Evolutionary conservation across 2,113 vertebrate species (phyloP).

Genomic region (Menura novaehollandiae): DNA sequence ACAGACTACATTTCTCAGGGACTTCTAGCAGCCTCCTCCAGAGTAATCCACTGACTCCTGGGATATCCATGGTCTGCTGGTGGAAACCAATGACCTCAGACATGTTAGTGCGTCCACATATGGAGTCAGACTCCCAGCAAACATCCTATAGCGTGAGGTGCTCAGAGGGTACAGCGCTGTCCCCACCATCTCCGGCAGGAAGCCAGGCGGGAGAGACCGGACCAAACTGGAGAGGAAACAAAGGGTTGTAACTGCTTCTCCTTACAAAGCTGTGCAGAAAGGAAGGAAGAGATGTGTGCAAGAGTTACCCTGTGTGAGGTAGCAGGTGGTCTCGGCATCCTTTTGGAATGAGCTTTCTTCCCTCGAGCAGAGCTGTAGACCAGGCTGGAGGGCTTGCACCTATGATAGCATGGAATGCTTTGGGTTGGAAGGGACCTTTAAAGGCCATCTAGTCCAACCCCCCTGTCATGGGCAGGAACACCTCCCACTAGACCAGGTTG

Average conservation of each 20-base stretch:
- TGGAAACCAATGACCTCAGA: background rate
- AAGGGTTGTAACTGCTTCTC: background rate
- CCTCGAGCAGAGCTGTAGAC: background rate
- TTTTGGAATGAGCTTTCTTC: background rate
- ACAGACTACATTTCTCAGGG: background rate
- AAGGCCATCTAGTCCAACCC: background rate
- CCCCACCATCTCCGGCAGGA: background rate
- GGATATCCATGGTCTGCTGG: rapidly evolving
- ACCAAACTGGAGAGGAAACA: background rate
- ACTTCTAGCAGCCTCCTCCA: background rate
- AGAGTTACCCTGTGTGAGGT: background rate
- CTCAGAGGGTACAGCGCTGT: background rate
- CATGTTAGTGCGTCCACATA: rapidly evolving
- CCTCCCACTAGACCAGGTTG: background rate
- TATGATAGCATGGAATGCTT: background rate
- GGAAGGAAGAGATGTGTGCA: background rate
- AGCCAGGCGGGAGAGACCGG: background rate
- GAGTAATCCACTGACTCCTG: background rate
- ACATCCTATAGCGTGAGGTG: background rate
- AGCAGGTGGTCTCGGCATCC: background rate
- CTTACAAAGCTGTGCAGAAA: background rate
- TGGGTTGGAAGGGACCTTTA: background rate
- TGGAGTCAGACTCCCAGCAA: background rate
- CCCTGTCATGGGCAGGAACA: background rate
- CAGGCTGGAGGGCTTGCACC: background rate